A percentile compares a stretch with the other conserved stretches of the same genome.
Evolutionary conservation across 2,888 invertebrate species (phyloP).

Genomic region (Perizoma affinitatum): DNA sequence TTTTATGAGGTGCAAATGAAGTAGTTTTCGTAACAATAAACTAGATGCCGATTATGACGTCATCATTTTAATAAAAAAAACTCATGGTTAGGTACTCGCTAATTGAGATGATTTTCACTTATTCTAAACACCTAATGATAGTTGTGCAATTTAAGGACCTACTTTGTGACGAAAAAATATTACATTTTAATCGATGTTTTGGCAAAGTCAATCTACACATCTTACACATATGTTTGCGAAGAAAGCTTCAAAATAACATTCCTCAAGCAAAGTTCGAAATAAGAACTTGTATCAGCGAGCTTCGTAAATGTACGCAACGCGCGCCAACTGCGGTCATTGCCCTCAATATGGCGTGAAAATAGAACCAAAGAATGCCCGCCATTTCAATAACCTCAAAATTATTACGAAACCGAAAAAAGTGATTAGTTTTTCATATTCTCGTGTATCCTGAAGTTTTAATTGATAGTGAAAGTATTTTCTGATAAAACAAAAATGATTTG

Average conservation of each 20-base stretch:
- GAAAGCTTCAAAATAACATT: slow-evolving; percentile 38
- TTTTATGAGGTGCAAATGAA: slow-evolving; percentile 26
- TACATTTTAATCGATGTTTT: too few species aligned
- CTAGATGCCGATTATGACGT: background rate
- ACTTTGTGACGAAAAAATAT: too few species aligned
- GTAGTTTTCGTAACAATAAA: slow-evolving; percentile 32
- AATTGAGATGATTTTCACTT: too few species aligned
- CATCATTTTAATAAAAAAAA: too few species aligned
- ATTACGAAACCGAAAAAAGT: slow-evolving; percentile 55
- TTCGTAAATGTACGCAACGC: slow-evolving; percentile 52
- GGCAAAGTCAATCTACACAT: background rate
- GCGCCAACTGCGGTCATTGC: slow-evolving; percentile 69
- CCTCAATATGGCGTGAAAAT: slow-evolving; percentile 80
- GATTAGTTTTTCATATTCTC: slow-evolving; percentile 35
- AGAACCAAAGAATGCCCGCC: slow-evolving; percentile 80
- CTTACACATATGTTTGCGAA: slow-evolving; percentile 11
- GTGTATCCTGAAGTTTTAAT: slow-evolving; percentile 17
- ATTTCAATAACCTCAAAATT: slow-evolving; percentile 78
- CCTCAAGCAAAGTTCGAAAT: slow-evolving; percentile 54
- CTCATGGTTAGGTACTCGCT: too few species aligned
- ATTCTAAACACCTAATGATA: too few species aligned
- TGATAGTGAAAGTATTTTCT: slow-evolving; percentile 33
- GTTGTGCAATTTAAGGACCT: too few species aligned
- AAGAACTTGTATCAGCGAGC: slow-evolving; percentile 51
- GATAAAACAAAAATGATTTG: too few species aligned